Base-by-base conservation (phyloP, 1,140 invertebrate genomes). In the Eumaeus atala region DNA sequence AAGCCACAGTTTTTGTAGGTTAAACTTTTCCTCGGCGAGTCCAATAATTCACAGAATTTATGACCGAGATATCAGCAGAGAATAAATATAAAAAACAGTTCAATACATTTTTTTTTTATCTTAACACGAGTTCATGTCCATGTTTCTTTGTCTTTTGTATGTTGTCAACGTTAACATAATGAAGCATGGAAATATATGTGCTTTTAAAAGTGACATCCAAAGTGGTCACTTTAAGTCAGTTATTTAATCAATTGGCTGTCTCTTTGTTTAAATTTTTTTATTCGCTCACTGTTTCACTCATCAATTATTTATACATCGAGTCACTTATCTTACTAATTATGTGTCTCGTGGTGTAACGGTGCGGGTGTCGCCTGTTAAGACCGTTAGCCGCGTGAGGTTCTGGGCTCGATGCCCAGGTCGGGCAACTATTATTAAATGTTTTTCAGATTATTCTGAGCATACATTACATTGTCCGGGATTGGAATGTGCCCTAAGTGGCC, bases 61-160 rank as follows among this genome's bases (percentile, higher is more conserved):
- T 16, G 40, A 10, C 14, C 17, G 14, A 12, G 40, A 44, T 44
- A 44, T 44, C 4, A 44, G 16, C 40, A 14, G 17, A 44, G 40
- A 17, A 44, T 14, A 44, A 44, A 17, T 17, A 44, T 44, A 44
- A 37, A 40, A 44, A 44, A 44, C 40, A 44, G 16, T 44, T 17
- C 40, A 44, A 44, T 44, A 44, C 40, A 16, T 44, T 18, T 9
- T 44, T 44, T 28, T 28, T 44, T 44, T 44, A 44, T 44, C 40
- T 44, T 44, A 44, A 44, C 40, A 44, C 40, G 7, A 3, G 7
- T 16, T 16, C 35, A 37, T 37, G 3, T 9, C 35, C 9, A 44
- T 44, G 40, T 44, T 44, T 44, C 40, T 16, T 14, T 17, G 12
- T 40, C 38, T 14, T 8, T 6, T 14, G n/a, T 40, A 17, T 44